These are phyloP conservation scores for Cyclina sinensis DNA, from an alignment of 1,140 invertebrate species.

Conservation along the genomic window DNA sequence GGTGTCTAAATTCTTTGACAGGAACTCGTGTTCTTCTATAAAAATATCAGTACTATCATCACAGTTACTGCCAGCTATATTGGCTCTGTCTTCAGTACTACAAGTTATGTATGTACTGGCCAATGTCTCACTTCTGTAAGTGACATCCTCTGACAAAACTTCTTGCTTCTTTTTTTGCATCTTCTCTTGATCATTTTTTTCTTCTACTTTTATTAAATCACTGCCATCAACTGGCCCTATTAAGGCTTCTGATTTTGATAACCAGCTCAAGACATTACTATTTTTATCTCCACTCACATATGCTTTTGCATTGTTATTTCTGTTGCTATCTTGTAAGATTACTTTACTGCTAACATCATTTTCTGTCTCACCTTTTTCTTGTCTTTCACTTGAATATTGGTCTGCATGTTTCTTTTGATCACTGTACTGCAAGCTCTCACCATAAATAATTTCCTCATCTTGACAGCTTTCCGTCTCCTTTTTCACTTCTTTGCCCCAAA, in stretches of 20 bases:
- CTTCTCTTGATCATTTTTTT: no score
- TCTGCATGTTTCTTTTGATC: no score
- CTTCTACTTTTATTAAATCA: no score
- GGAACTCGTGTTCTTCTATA: conserved; percentile 54
- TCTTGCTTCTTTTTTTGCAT: background rate
- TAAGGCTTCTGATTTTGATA: background rate
- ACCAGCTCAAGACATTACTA: conserved; percentile 2
- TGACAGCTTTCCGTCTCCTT: background rate
- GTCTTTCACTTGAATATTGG: no score
- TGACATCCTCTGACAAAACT: background rate
- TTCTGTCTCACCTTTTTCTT: no score
- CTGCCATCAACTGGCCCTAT: background rate
- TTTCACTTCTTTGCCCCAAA: background rate
- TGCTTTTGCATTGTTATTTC: background rate
- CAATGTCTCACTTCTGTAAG: background rate
- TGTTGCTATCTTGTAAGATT: no score
- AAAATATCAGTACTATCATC: conserved; percentile 30
- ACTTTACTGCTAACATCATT: no score
- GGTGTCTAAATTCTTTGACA: background rate
- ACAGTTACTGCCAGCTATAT: background rate
- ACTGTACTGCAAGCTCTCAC: background rate
- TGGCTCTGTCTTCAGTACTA: background rate
- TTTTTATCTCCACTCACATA: background rate
- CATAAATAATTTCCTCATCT: background rate
- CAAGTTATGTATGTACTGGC: background rate